Evolutionary conservation across 2,113 vertebrate species (phyloP).

Genomic region (Gambusia affinis): DNA sequence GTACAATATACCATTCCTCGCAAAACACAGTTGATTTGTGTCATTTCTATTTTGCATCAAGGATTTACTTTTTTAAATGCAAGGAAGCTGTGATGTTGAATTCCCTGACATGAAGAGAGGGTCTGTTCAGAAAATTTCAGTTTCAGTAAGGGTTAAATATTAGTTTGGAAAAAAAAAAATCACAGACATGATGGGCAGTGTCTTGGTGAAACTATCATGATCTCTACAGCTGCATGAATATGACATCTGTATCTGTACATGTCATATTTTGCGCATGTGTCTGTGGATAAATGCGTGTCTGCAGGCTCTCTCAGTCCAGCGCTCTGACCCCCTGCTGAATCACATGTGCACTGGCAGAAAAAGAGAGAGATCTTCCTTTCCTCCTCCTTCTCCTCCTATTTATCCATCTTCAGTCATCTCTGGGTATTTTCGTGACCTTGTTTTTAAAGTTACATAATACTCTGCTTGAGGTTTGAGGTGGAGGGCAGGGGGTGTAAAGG

Average conservation of each 20-base stretch:
- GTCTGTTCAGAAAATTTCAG: no score
- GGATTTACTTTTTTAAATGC: no score
- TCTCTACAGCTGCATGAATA: slow-evolving; percentile 20
- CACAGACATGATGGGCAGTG: neutral
- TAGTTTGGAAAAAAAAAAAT: no score
- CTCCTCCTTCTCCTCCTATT: slow-evolving; percentile 25
- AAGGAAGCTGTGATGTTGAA: no score
- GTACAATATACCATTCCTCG: no score
- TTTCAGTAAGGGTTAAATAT: neutral
- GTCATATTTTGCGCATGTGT: slow-evolving; percentile 10
- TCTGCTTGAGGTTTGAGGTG: slow-evolving; percentile 54
- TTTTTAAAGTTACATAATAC: slow-evolving; percentile 59
- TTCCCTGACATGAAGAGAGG: no score
- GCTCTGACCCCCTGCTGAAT: slow-evolving; percentile 49
- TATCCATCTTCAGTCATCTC: slow-evolving; percentile 41
- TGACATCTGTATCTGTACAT: slow-evolving; percentile 3
- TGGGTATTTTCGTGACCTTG: slow-evolving; percentile 54
- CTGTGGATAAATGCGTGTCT: slow-evolving; percentile 29
- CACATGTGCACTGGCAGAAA: slow-evolving; percentile 28
- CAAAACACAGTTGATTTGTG: no score
- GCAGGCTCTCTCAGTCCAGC: slow-evolving; percentile 30
- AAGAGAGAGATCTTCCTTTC: slow-evolving; percentile 4
- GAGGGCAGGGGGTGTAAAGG: slow-evolving; percentile 44
- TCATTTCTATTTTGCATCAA: no score
- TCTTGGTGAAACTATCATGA: slow-evolving; percentile 14